Percentiles rank a stretch among this genome's conserved stretches.
phyloP scores from a whole-genome alignment of 2,113 vertebrate species.

The Halcyon senegalensis region DNA sequence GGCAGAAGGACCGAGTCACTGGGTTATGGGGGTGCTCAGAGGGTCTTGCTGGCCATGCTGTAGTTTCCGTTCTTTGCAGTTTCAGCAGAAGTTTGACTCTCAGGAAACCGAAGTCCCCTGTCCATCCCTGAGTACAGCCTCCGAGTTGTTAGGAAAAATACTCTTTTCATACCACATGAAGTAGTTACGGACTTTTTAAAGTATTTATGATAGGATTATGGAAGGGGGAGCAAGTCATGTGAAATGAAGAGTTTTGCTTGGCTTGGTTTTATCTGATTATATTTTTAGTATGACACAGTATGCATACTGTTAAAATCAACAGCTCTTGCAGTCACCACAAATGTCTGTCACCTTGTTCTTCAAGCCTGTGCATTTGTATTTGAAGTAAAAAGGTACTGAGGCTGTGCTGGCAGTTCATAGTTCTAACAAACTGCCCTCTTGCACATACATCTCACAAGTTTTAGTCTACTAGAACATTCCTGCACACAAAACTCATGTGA shows the following conservation, averaged over 20 bases:
- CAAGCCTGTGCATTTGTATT: not conserved
- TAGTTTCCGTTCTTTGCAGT: not conserved
- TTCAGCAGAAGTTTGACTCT: not conserved
- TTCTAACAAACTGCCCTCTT: not conserved
- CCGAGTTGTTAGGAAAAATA: not conserved
- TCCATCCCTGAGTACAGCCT: not conserved
- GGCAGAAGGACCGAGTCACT: not conserved
- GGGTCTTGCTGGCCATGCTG: accelerated
- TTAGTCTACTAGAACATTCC: not conserved
- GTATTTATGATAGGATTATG: not conserved
- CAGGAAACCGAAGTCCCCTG: not conserved
- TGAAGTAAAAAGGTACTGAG: not conserved
- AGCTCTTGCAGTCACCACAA: not conserved
- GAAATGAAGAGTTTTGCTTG: not conserved
- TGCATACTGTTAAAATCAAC: not conserved
- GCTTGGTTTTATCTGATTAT: not conserved
- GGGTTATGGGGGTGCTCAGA: too few relatives aligned
- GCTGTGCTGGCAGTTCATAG: not conserved
- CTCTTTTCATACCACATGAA: not conserved
- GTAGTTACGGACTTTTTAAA: not conserved
- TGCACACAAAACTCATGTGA: not conserved
- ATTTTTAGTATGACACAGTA: not conserved
- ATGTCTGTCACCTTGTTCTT: not conserved
- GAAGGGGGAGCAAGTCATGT: not conserved
- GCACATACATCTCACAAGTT: not conserved